Evolutionary conservation across 2,113 vertebrate species (phyloP), one percentile per base, ranked within the genome.

Genomic region (Stigmatopora nigra): DNA sequence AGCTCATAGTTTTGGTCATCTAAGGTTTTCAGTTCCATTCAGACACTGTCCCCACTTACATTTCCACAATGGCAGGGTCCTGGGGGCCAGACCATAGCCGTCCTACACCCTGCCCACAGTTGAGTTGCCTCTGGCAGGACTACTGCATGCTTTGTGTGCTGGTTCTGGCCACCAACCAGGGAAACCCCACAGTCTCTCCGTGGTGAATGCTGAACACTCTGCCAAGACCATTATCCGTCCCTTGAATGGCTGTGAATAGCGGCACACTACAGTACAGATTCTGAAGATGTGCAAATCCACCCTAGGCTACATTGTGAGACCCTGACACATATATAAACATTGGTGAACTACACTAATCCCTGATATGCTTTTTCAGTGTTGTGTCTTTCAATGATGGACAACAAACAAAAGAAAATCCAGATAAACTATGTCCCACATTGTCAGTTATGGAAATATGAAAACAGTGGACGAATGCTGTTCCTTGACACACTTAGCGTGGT

Each of bases 1-100:
- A 88, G 88, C 86, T 87, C 88, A 89, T 88, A 88, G 78, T 89
- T 89, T 89, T 89, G 88, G 88, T 89, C 86, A 82, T 89, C 84
- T 77, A 84, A 83, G 75, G 73, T 88, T 83, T 86, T 86, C 82
- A 84, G 78, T 71, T 88, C 85, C 84, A 88, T 85, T 86, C 83
- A 86, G 84, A 84, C 86, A 82, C 79, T 87, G 84, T 87, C 85
- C 85, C 84, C 76, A 86, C 88, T 89, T 83, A 84, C 84, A 87
- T 86, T 80, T 89, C 88, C 85, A 87, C 86, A 89, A 89, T 87
- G 86, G 84, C 80, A 71, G 80, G 88, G 82, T 89, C 86, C 84
- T 80, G 76, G 84, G 85, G 88, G 86, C 86, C 87, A 89, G 87
- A 87, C 87, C 84, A 84, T 78, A 84, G 84, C 82, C 84, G 77